phyloP scores from a whole-genome alignment of 2,888 invertebrate genomes.

The Tinea pellionella region DNA sequence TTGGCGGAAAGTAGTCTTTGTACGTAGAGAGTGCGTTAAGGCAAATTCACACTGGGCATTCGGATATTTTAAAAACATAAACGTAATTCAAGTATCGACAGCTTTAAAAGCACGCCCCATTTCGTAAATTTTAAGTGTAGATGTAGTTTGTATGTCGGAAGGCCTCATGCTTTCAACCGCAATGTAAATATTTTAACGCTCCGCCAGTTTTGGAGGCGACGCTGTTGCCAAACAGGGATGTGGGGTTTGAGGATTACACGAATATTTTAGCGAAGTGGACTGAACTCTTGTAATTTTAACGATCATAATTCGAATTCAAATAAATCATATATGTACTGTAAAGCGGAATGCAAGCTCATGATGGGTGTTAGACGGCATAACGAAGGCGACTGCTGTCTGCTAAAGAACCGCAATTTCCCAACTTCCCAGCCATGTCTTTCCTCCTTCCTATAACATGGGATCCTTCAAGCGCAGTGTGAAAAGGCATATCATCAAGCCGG shows the following conservation, averaged over 20 bases:
- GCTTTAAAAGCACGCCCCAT: not conserved
- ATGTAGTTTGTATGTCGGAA: slow-evolving; percentile 16
- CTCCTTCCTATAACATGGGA: no score
- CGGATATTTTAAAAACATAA: not conserved
- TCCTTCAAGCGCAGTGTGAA: no score
- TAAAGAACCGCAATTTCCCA: no score
- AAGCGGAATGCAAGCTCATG: no score
- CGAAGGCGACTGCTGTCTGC: no score
- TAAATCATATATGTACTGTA: no score
- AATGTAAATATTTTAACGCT: slow-evolving; percentile 53
- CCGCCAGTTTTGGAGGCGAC: slow-evolving; percentile 29
- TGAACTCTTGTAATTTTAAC: not conserved
- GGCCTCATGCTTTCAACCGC: slow-evolving; percentile 40
- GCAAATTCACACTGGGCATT: not conserved
- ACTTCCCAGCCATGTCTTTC: no score
- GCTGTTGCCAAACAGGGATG: not conserved
- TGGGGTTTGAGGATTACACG: not conserved
- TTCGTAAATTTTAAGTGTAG: slow-evolving; percentile 1
- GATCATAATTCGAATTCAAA: not conserved
- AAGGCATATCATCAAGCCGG: no score
- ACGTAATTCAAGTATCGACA: not conserved
- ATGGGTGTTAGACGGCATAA: no score
- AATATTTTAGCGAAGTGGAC: not conserved
- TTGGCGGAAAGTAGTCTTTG: no score
- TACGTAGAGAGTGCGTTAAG: not conserved